Conservation (phyloP, 2,113 vertebrate species). For the Astatotilapia flaviijosephi region DNA sequence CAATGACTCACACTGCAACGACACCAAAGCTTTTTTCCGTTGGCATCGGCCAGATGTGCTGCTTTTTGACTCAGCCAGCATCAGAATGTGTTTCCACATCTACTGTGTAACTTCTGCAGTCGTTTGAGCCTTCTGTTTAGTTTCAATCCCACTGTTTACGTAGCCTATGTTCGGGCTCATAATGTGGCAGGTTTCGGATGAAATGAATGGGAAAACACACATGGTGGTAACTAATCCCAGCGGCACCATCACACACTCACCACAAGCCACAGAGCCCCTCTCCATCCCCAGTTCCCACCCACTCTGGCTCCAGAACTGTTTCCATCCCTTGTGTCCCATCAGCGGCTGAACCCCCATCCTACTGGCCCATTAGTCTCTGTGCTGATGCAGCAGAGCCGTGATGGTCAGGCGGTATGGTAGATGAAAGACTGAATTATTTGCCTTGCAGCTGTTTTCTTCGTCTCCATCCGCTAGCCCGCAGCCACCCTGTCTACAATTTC, state of each 20-base stretch:
- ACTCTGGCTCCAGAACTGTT: constrained; percentile 38
- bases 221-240: constrained; percentile 50
- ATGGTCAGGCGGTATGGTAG: not conserved
- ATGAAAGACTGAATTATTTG: constrained; percentile 14
- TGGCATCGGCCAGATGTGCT: not conserved
- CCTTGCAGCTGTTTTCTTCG: not conserved
- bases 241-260: constrained; percentile 46
- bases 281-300: constrained; percentile 29
- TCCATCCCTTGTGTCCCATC: constrained; percentile 27
- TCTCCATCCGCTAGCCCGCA: not conserved
- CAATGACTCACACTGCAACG: not conserved
- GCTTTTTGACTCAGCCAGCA: constrained; percentile 2
- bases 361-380: constrained; percentile 19
- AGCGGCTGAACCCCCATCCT: constrained; percentile 15
- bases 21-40: not conserved
- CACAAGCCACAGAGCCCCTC: constrained; percentile 52
- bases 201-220: constrained; percentile 60
- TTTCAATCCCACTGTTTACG: constrained; percentile 36
- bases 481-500: not conserved
- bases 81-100: constrained; percentile 1
- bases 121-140: constrained; percentile 30
- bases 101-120: not conserved
- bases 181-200: constrained; percentile 46
- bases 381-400: constrained; percentile 40
- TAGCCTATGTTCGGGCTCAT: constrained; percentile 28